A percentile compares a stretch with the other conserved stretches of the same genome.
phyloP scores from a whole-genome alignment of 2,113 vertebrate genomes.

The Melanotaenia duboulayi region DNA sequence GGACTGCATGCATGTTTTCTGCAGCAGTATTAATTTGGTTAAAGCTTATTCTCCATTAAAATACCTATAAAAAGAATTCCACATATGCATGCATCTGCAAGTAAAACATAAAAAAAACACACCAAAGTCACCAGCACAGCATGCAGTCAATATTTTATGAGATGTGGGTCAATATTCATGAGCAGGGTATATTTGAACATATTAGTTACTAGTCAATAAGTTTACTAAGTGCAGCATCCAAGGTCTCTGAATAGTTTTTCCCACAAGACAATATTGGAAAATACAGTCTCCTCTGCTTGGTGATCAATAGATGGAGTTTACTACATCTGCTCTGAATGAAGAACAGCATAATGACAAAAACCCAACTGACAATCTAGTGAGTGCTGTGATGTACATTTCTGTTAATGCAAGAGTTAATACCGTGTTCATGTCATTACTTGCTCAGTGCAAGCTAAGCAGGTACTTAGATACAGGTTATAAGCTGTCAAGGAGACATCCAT shows the following conservation, averaged over 20 bases:
- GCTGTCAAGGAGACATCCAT: constrained; percentile 36
- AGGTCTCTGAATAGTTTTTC: constrained; percentile 44
- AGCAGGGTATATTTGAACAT: constrained; percentile 56
- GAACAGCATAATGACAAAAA: constrained; percentile 25
- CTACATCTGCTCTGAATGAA: constrained; percentile 32
- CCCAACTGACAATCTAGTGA: constrained; percentile 4
- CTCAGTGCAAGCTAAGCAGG: constrained; percentile 26
- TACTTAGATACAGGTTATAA: constrained; percentile 24
- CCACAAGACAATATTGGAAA: constrained; percentile 18
- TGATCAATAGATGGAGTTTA: constrained; percentile 47
- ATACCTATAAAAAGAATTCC: background rate
- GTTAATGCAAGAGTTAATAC: constrained; percentile 29
- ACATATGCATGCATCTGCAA: background rate
- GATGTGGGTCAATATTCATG: constrained; percentile 60
- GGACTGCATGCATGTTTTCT: background rate
- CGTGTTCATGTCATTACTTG: constrained; percentile 35
- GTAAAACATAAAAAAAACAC: constrained; percentile 18
- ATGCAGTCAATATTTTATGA: constrained; percentile 51
- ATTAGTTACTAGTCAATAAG: constrained; percentile 62
- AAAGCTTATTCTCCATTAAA: background rate
- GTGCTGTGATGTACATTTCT: constrained; percentile 28
- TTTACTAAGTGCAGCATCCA: constrained; percentile 55
- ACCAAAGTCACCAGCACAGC: constrained; percentile 20
- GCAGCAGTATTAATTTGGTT: background rate
- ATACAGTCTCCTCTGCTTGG: constrained; percentile 32